phyloP scores from a whole-genome alignment of 2,888 invertebrate species.

The Oscheius sp. region DNA sequence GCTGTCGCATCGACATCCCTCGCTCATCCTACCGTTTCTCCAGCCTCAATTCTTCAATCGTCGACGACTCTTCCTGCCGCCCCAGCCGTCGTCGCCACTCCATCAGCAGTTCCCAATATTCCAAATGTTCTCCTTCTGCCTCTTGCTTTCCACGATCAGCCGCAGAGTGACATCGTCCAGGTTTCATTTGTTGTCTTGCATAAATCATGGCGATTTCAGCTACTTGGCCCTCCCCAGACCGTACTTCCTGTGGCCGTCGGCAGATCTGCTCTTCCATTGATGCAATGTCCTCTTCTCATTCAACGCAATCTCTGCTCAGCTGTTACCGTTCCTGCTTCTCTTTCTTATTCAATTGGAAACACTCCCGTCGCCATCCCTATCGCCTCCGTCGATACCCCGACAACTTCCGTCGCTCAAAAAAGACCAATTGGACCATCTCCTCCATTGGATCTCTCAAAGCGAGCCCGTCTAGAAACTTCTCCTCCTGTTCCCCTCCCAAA shows the following conservation, averaged over 20 bases:
- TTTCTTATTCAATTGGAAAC: conserved; percentile 29
- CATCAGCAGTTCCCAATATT: neutral
- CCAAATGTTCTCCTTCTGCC: conserved; percentile 35
- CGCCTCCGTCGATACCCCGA: conserved; percentile 5
- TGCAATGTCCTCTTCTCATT: conserved; percentile 25
- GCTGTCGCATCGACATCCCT: neutral
- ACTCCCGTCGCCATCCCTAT: conserved; percentile 42
- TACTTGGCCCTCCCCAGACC: conserved; percentile 54
- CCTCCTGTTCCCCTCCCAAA: conserved; percentile 2
- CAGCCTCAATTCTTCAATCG: neutral
- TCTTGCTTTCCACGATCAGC: conserved; percentile 36
- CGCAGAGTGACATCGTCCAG: conserved; percentile 37
- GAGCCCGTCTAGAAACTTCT: neutral
- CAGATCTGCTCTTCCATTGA: conserved; percentile 30
- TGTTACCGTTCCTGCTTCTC: conserved; percentile 33
- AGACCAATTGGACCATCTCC: conserved; percentile 23
- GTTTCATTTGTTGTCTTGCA: neutral
- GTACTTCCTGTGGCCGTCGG: conserved; percentile 58
- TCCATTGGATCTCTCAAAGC: conserved; percentile 27
- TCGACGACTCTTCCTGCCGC: neutral
- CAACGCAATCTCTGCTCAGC: conserved; percentile 26
- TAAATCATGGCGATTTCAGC: conserved; percentile 36
- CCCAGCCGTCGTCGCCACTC: neutral
- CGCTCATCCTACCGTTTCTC: neutral
- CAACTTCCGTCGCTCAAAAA: neutral